phyloP scores from a whole-genome alignment of 2,797 vertebrate species.

The Notamacropus eugenii region DNA sequence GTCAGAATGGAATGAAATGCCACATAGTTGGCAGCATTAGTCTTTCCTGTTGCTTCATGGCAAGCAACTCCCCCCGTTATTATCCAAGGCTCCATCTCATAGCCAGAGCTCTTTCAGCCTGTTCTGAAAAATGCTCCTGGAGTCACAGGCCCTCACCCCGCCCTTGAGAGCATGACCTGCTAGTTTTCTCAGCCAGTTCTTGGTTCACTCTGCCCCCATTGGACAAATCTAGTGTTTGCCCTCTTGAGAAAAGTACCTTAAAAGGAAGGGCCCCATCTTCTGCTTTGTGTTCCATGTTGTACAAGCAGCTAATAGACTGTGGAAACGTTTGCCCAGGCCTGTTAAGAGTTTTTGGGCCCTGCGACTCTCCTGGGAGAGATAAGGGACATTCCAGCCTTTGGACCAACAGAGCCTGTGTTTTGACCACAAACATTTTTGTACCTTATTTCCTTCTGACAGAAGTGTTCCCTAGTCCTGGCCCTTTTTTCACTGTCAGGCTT shows the following conservation, averaged over 20 bases:
- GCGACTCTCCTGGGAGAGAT: neutral
- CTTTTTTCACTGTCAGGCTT: neutral
- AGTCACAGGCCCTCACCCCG: neutral
- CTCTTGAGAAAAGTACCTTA: neutral
- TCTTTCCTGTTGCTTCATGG: neutral
- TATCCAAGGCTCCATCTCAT: neutral
- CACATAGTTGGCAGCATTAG: constrained; percentile 5
- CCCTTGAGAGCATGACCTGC: neutral
- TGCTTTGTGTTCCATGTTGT: neutral
- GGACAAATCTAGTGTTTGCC: neutral
- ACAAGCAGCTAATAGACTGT: neutral
- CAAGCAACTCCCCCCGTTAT: neutral
- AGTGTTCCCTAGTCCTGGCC: neutral
- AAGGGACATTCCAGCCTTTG: neutral
- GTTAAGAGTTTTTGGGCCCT: neutral
- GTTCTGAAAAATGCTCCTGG: neutral
- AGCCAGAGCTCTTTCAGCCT: neutral
- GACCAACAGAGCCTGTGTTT: neutral
- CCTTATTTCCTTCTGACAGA: neutral
- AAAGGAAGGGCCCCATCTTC: neutral
- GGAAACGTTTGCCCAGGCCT: neutral
- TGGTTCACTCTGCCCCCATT: neutral
- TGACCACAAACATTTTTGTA: neutral
- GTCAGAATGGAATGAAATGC: neutral
- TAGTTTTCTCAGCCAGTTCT: neutral